Base-by-base conservation (phyloP, 1,140 invertebrate genomes). In the Antheraea mylitta region DNA sequence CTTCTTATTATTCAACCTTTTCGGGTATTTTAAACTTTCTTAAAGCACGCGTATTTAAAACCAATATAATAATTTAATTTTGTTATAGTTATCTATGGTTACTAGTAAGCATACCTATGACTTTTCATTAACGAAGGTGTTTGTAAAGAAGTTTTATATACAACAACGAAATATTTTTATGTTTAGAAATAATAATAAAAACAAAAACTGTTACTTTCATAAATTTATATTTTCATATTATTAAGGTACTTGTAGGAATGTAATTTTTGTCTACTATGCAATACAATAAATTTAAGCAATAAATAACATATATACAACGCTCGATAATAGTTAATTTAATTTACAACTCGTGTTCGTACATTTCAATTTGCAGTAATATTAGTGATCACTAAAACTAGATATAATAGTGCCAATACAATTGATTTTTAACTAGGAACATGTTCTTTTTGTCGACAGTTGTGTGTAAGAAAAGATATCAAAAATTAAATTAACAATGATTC, bases 271-370 rank as follows among this genome's bases (percentile, higher is more conserved):
- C 64, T 83, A 78, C 72, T 79, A 77, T 78, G 64, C 73, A 82
- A 69, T 80, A 85, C 83, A 85, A 75, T 82, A 80, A 77, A 79
- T 72, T 72, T 81, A 83, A 76, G 77, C 75, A 88, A 88, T 88
- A 88, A 88, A 88, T 88, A 88, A 76, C 82, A 76, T 36, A 18
- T 42, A 38, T 78, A 84, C 76, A 83, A 74, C 77, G 76, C 78
- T 65, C 42, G 64, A 64, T 69, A 75, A 53, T 18, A 65, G 73
- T 76, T 70, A 77, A 77, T 68, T 77, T 72, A 80, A 82, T 82
- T 72, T 78, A 82, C 73, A 81, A 69, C 66, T 60, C 16, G 30
- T 63, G 61, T 37, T 30, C 61, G 36, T 37, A 63, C 37, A 63
- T n/a, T 37, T 63, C 30, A 37, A 63, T 63, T 10, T 30, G 37